Conservation (phyloP, 2,797 vertebrate species). For the Pyrocephalus nanus region DNA sequence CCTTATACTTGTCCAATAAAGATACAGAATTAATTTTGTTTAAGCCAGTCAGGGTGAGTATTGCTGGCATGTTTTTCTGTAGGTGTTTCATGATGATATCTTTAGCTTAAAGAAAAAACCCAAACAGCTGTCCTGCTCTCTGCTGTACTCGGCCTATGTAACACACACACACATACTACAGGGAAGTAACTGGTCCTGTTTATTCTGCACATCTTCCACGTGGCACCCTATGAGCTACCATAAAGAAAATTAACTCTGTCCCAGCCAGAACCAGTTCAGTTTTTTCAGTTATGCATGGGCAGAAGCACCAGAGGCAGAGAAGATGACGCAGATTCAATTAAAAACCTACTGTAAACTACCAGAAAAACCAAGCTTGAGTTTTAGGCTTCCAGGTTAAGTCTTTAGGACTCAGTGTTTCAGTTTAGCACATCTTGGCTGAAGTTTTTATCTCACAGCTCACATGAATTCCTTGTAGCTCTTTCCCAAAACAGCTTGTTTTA, state of each 20-base stretch:
- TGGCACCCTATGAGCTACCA: background rate
- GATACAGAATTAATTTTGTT: conserved; percentile 98
- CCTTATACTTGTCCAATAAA: conserved; percentile 94
- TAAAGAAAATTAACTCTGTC: background rate
- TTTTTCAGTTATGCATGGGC: background rate
- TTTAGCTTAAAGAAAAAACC: background rate
- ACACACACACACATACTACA: background rate
- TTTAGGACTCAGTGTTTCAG: background rate
- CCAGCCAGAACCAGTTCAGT: background rate
- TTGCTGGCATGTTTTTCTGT: background rate
- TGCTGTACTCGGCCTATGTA: fast-evolving
- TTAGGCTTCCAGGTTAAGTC: background rate
- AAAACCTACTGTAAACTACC: background rate
- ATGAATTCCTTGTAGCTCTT: background rate
- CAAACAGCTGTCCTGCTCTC: background rate
- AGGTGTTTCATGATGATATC: background rate
- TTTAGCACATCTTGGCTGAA: background rate
- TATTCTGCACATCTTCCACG: background rate
- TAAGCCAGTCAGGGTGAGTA: conserved; percentile 95
- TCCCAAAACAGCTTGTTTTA: background rate
- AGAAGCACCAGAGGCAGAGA: background rate
- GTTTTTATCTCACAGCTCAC: background rate
- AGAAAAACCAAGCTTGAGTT: background rate
- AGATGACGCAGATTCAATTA: background rate
- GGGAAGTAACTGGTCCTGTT: background rate